Evolutionary conservation across 1,140 invertebrate genomes (phyloP), one percentile per base, ranked within the genome.

Genomic region (Leptinotarsa defecta): DNA sequence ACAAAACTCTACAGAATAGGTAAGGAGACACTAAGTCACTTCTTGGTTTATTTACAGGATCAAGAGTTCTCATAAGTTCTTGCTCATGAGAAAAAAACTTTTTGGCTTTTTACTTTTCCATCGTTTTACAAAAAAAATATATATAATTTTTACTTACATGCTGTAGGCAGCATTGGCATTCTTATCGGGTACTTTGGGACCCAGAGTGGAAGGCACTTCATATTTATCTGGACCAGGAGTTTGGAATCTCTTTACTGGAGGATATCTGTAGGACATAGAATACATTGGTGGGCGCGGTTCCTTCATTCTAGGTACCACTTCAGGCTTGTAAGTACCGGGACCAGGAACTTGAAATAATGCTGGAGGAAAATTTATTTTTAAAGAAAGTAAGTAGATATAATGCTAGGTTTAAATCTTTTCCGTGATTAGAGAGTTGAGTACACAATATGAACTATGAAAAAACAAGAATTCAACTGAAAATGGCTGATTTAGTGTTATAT

Each of bases 151-250:
- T 69, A 69, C 85, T 82, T 76, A 89, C 88, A 89, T 87, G 80
- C 86, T 87, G 74, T 86, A 89, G 2, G 86, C 85, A 1, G 86
- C 86, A 20, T 82, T 82, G 0, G 83, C 79, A 13, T 79, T 82
- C 70, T 83, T 85, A 70, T 87, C 83, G 0, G 86, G 84, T 11
- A 85, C 80, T 71, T 85, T 84, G 1, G 87, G 80, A 11, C 85
- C 85, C 6, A 86, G 24, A 3, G 79, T 87, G 74, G 80, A 88
- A 74, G 76, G 87, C 70, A 84, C 75, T 34, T 78, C 86, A 84
- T 91, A 91, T n/a, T 89, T 88, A 84, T 89, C 90, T 4, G 90
- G 89, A n/a, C 89, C 90, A 4, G 90, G 90, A 6, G 88, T 88
- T 2, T 82, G 4, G 84, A 76, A 71, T 15, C 71, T 68, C 71